These are phyloP conservation scores for Notothenia coriiceps DNA, from an alignment of 2,113 vertebrate genomes.

Conservation along the genomic window DNA sequence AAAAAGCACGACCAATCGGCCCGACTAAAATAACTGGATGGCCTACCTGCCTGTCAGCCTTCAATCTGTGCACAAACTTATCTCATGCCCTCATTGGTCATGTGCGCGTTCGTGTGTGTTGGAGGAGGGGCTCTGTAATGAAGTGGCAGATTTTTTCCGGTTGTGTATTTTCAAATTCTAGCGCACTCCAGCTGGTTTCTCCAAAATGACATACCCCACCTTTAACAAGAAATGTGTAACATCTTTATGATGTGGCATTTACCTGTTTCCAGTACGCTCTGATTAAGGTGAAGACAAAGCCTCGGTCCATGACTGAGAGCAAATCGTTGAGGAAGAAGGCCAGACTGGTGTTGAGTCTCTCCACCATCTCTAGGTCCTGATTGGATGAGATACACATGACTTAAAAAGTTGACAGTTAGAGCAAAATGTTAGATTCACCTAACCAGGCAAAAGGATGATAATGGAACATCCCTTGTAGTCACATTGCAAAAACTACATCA, in stretches of 20 bases:
- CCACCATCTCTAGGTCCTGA: slow-evolving; percentile 96
- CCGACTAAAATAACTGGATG: too few relatives aligned
- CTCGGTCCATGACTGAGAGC: slow-evolving; percentile 97
- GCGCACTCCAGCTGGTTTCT: too few relatives aligned
- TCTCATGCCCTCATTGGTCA: too few relatives aligned
- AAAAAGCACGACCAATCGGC: too few relatives aligned
- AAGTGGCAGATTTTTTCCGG: too few relatives aligned
- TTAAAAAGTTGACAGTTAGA: background rate
- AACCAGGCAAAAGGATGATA: background rate
- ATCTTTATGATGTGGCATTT: slow-evolving; percentile 7
- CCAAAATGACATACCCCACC: too few relatives aligned
- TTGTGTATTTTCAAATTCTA: too few relatives aligned
- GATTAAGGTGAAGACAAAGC: slow-evolving; percentile 94
- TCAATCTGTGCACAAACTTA: too few relatives aligned
- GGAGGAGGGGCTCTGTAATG: too few relatives aligned
- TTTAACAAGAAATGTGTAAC: background rate
- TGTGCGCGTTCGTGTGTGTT: too few relatives aligned
- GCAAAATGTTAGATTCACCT: background rate
- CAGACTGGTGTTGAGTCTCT: slow-evolving; percentile 96
- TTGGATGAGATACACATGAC: slow-evolving; percentile 44
- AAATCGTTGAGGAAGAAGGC: slow-evolving; percentile 98
- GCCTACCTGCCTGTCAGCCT: too few relatives aligned
- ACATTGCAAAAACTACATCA: background rate
- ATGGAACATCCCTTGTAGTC: background rate
- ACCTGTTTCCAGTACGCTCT: slow-evolving; percentile 98